Evolutionary conservation across 2,797 vertebrate species (phyloP).

Genomic region (Varecia variegata): DNA sequence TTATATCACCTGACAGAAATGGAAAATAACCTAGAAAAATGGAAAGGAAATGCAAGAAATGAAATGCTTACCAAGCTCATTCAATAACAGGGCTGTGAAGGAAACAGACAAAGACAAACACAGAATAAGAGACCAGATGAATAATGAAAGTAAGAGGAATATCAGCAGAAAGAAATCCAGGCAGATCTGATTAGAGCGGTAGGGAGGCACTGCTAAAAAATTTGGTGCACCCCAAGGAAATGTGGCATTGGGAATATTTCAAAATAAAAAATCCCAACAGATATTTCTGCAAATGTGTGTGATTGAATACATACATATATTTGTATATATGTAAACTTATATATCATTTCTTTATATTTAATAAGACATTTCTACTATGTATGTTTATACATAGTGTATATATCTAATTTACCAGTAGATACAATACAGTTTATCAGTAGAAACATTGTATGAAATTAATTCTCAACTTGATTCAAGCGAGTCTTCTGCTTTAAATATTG

Average conservation of each 20-base stretch:
- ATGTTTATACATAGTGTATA: background rate
- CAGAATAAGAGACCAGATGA: slow-evolving; percentile 89
- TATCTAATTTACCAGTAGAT: background rate
- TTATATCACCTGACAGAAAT: slow-evolving; percentile 56
- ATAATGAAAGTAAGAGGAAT: slow-evolving; percentile 86
- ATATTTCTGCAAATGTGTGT: background rate
- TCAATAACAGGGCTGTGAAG: slow-evolving; percentile 91
- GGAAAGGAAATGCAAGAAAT: slow-evolving; percentile 83
- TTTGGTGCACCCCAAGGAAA: background rate
- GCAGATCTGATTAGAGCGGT: slow-evolving; percentile 76
- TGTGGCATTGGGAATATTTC: background rate
- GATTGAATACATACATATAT: background rate
- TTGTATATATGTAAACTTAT: background rate
- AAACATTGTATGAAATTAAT: slow-evolving; percentile 7
- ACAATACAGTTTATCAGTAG: background rate
- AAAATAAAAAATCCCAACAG: background rate
- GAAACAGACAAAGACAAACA: slow-evolving; percentile 89
- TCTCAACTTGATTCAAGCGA: background rate
- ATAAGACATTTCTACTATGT: slow-evolving; percentile 23
- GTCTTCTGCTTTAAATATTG: background rate
- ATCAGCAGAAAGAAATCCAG: slow-evolving; percentile 86
- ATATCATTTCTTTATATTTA: background rate
- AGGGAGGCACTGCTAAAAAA: background rate
- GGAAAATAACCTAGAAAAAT: slow-evolving; percentile 78
- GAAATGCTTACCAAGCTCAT: slow-evolving; percentile 90